Base-by-base conservation (phyloP, 2,113 vertebrate species). In the Syngnathus typhle region DNA sequence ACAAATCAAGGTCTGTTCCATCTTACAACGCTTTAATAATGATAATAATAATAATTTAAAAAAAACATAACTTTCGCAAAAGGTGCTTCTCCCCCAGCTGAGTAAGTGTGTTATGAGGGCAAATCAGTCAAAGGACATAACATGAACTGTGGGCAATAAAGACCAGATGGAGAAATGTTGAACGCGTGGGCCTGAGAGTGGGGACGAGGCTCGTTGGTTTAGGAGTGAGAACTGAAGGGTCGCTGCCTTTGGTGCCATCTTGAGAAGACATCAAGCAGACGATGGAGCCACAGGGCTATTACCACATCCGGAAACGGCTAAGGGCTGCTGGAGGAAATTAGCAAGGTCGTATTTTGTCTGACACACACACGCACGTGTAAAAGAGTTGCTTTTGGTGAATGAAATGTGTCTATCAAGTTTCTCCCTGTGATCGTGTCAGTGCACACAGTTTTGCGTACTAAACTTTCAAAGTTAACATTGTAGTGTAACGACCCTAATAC, bases 231-330 rank as follows among this genome's bases (percentile, higher is more conserved):
- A 72, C 60, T 68, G 73, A 80, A 73, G 70, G 77, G 84, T 85
- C 83, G 72, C 39, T 72, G 59, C 67, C 71, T 64, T 62, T 71
- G 80, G 70, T 75, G 75, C 80, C 73, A 68, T 86, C 82, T 87
- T 85, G 81, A 85, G 80, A 87, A 85, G 72, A 74, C 78, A 84
- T 87, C 86, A 85, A 68, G 74, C 72, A 61, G 36, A 70, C 65
- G 74, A 71, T 32, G 68, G 68, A 70, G 66, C 44, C 60, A 7
- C 12, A 1, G 12, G 21, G 3, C 58, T 82, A 69, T 70, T 63
- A 56, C 59, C 61, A 70, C 70, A 62, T 55, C 47, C 64, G 73
- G 69, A 75, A 78, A 78, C 51, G 62, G 66, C 6, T 1, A 8
- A 63, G 11, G 62, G 41, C 12, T 32, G 21, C 41, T 44, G 18